Evolutionary conservation across 1,140 invertebrate species (phyloP).

Genomic region (Antheraea mylitta): DNA sequence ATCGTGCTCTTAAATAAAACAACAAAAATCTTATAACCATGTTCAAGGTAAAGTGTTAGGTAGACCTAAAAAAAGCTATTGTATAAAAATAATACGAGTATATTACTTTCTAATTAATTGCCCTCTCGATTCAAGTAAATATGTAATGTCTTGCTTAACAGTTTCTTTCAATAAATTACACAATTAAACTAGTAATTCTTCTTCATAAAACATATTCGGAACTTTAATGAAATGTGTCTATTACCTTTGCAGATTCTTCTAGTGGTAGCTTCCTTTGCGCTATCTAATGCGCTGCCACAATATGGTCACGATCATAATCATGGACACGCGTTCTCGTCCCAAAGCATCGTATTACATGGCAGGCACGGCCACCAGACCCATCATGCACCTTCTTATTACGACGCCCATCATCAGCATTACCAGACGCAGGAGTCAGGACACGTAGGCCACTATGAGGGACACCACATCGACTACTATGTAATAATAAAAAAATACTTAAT

Average conservation of each 20-base stretch:
- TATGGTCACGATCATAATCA: conserved; percentile 17
- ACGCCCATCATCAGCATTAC: neutral
- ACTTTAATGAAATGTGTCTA: neutral
- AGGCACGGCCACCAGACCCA: neutral
- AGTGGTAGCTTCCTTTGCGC: conserved; percentile 23
- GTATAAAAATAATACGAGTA: too few relatives aligned
- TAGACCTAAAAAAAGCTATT: too few relatives aligned
- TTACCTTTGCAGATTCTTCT: conserved; percentile 19
- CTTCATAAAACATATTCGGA: neutral
- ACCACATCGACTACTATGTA: conserved; percentile 1
- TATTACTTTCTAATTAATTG: too few relatives aligned
- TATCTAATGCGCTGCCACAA: conserved; percentile 28
- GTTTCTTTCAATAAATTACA: too few relatives aligned
- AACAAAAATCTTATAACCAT: neutral
- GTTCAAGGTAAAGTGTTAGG: neutral
- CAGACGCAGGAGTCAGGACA: neutral
- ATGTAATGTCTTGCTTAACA: too few relatives aligned
- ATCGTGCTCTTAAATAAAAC: neutral
- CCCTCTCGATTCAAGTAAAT: too few relatives aligned
- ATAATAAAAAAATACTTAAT: neutral
- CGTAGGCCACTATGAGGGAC: conserved; percentile 2
- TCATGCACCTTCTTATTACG: neutral
- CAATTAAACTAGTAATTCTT: neutral
- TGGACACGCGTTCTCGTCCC: conserved; percentile 31
- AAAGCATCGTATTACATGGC: conserved; percentile 26